A percentile compares a stretch with the other conserved stretches of the same genome.
These are phyloP conservation scores for Drosophila antonietae DNA, from an alignment of 2,888 invertebrate species.

Conservation along the genomic window DNA sequence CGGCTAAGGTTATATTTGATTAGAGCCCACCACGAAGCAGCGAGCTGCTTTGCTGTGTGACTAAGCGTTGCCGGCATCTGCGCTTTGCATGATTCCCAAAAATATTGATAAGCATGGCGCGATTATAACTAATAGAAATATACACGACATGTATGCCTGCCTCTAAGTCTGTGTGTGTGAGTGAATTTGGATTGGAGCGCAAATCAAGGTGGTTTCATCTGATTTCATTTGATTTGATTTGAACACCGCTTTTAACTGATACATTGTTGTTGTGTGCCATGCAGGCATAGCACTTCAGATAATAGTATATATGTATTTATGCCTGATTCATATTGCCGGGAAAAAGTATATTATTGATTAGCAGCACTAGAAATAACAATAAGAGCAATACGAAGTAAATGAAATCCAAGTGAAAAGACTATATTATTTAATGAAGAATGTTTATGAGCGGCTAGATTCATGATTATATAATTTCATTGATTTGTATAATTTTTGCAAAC, in stretches of 20 bases:
- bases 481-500: too few species aligned
- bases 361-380: not conserved
- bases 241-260: constrained; percentile 4
- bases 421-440: not conserved
- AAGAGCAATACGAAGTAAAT: not conserved
- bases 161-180: not conserved
- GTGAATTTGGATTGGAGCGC: constrained; percentile 5
- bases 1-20: constrained; percentile 45
- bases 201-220: constrained; percentile 30
- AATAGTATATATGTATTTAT: not conserved
- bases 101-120: constrained; percentile 59
- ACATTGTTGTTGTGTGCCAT: constrained; percentile 4
- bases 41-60: constrained; percentile 48
- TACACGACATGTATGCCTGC: not conserved
- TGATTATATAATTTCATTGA: not conserved
- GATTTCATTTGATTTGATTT: not conserved
- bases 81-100: constrained; percentile 36
- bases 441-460: not conserved
- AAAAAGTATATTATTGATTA: not conserved
- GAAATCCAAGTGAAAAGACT: not conserved
- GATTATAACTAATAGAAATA: constrained; percentile 22
- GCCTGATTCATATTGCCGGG: constrained; percentile 18
- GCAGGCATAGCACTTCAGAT: not conserved
- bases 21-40: constrained; percentile 64
- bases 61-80: constrained; percentile 53